Percentiles rank a stretch among this genome's conserved stretches.
phyloP scores from a whole-genome alignment of 2,888 invertebrate species.

The Sturmia bella region DNA sequence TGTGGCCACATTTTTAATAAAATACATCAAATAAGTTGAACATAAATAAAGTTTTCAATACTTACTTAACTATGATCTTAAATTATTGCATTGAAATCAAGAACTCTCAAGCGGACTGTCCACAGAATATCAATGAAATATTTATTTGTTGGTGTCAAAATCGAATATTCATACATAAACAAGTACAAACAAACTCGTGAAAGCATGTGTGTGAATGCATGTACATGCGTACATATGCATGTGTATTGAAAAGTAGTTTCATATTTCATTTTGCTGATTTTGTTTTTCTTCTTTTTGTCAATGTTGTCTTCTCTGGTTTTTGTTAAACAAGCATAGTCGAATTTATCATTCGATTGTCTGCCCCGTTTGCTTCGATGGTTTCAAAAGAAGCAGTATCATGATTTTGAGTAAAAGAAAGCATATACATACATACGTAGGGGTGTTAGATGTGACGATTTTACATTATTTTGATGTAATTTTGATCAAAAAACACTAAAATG shows the following conservation, averaged over 20 bases:
- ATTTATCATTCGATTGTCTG: constrained; percentile 38
- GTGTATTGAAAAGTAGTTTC: constrained; percentile 25
- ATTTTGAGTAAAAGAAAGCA: constrained; percentile 19
- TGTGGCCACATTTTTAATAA: no score
- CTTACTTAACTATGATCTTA: no score
- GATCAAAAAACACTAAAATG: no score
- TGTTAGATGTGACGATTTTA: no score
- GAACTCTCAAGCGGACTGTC: neutral
- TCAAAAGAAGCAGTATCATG: constrained; percentile 22
- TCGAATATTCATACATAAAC: constrained; percentile 6
- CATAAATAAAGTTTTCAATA: no score
- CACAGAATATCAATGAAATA: constrained; percentile 36
- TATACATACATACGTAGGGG: neutral
- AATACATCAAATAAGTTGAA: no score
- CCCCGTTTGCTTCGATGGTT: neutral
- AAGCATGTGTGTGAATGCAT: neutral
- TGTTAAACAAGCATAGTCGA: constrained; percentile 4
- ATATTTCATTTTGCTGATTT: constrained; percentile 36
- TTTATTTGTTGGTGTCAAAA: constrained; percentile 46
- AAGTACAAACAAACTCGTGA: neutral
- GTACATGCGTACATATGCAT: neutral
- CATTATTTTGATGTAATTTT: no score
- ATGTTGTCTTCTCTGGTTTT: constrained; percentile 17
- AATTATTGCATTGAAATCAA: neutral
- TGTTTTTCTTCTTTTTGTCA: constrained; percentile 49